Percentiles rank a stretch among this genome's conserved stretches.
Evolutionary conservation across 2,888 invertebrate genomes (phyloP).

Genomic region (Agonopterix subpropinquella): DNA sequence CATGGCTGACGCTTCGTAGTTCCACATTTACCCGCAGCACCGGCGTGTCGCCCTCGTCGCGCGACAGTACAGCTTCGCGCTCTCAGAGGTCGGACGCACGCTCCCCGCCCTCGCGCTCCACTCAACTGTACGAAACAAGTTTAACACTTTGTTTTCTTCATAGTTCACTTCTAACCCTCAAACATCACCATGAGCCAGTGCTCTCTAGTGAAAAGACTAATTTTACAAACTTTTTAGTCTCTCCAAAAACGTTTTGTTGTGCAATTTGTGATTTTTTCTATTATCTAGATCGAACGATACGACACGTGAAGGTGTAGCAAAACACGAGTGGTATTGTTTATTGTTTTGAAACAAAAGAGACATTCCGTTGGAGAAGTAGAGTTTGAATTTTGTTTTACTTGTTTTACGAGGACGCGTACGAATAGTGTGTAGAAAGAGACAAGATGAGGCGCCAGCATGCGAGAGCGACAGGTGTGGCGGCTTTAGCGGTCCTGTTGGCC

Average conservation of each 20-base stretch:
- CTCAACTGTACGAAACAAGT: conserved; percentile 61
- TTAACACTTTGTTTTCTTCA: conserved; percentile 31
- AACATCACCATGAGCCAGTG: conserved; percentile 50
- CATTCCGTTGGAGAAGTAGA: conserved; percentile 40
- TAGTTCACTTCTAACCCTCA: conserved; percentile 19
- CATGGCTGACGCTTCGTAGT: conserved; percentile 41
- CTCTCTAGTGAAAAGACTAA: conserved; percentile 30
- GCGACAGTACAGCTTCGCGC: conserved; percentile 50
- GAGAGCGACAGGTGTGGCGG: conserved; percentile 70
- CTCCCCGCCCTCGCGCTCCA: conserved; percentile 21
- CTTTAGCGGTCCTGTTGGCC: conserved; percentile 59
- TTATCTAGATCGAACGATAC: conserved; percentile 54
- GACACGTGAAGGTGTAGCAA: conserved; percentile 51
- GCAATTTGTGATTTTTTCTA: conserved; percentile 53
- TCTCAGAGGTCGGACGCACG: conserved; percentile 51
- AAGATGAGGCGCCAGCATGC: conserved; percentile 57
- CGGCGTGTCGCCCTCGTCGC: conserved; percentile 39
- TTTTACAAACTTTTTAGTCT: conserved; percentile 32
- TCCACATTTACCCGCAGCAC: conserved; percentile 34
- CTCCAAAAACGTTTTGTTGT: conserved; percentile 41
- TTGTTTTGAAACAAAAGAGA: conserved; percentile 52
- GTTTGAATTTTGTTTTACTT: conserved; percentile 56
- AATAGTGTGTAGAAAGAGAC: conserved; percentile 62
- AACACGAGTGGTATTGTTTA: conserved; percentile 63
- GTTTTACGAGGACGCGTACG: conserved; percentile 49